These are phyloP conservation scores for Proisotoma minuta DNA, from an alignment of 2,888 invertebrate species.

Conservation along the genomic window DNA sequence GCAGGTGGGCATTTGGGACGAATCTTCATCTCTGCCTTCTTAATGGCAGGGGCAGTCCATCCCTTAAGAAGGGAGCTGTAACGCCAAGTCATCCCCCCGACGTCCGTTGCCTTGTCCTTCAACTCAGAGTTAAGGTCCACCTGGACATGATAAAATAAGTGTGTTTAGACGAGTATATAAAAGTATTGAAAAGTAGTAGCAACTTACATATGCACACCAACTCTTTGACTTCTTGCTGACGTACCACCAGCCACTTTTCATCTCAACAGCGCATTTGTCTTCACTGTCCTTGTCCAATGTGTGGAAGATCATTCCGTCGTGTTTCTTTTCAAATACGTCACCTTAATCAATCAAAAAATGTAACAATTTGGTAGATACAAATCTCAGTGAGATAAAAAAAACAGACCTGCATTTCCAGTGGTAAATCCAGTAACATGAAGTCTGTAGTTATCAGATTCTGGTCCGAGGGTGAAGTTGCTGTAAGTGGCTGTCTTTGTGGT, in stretches of 20 bases:
- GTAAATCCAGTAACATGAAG: neutral
- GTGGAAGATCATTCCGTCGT: neutral
- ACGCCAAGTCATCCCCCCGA: neutral
- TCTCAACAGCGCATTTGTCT: neutral
- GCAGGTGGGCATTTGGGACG: neutral
- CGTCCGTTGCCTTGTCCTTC: neutral
- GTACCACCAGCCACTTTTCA: neutral
- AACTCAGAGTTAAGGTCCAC: neutral
- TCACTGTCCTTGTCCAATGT: neutral
- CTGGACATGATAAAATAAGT: neutral
- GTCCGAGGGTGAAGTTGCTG: slow-evolving; percentile 2
- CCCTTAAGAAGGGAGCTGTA: neutral
- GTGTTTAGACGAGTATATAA: neutral
- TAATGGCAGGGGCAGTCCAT: neutral
- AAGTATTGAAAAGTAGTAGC: neutral
- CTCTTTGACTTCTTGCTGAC: neutral
- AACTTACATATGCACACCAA: slow-evolving; percentile 2
- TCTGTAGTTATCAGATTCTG: slow-evolving; percentile 1
- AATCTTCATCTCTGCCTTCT: neutral
- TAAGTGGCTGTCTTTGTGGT: neutral
- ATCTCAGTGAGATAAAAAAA: neutral
- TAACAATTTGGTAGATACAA: neutral
- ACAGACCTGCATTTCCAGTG: neutral
- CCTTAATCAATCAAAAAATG: neutral
- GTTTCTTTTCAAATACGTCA: slow-evolving; percentile 4